Evolutionary conservation across 1,140 invertebrate species (phyloP).

Genomic region (Hesperophylax magnus): DNA sequence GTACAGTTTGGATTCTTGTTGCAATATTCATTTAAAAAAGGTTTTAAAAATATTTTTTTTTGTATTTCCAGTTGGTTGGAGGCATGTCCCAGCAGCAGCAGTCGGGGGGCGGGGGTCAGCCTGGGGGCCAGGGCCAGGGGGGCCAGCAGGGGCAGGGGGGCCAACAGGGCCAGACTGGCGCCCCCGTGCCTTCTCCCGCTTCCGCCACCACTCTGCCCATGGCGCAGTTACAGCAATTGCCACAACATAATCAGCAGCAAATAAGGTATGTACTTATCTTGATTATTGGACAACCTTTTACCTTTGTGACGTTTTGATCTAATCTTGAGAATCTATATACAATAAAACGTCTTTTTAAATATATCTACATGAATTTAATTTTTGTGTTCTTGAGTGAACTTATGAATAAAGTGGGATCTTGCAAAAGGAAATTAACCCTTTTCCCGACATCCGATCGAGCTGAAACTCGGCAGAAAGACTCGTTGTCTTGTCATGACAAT

Average conservation of each 20-base stretch:
- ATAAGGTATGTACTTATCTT: constrained; percentile 62
- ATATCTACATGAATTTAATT: no score
- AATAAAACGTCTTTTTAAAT: no score
- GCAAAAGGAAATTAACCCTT: no score
- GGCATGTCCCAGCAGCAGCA: constrained; percentile 18
- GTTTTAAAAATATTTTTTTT: neutral
- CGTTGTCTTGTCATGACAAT: no score
- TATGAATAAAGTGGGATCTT: no score
- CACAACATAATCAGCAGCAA: constrained; percentile 65
- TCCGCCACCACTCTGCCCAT: constrained; percentile 60
- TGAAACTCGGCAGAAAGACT: no score
- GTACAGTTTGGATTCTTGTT: no score
- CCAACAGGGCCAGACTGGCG: neutral
- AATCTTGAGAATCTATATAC: no score
- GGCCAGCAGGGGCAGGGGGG: neutral
- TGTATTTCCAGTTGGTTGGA: neutral
- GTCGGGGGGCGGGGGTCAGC: neutral
- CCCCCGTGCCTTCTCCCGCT: constrained; percentile 55
- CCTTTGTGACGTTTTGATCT: no score
- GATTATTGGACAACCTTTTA: neutral
- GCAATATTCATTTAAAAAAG: no score
- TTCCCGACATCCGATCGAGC: no score
- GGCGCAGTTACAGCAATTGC: constrained; percentile 65
- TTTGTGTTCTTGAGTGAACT: no score
- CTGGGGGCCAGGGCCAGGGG: neutral